Evolutionary conservation across 2,888 invertebrate species (phyloP).

Genomic region (Andrena marginata): DNA sequence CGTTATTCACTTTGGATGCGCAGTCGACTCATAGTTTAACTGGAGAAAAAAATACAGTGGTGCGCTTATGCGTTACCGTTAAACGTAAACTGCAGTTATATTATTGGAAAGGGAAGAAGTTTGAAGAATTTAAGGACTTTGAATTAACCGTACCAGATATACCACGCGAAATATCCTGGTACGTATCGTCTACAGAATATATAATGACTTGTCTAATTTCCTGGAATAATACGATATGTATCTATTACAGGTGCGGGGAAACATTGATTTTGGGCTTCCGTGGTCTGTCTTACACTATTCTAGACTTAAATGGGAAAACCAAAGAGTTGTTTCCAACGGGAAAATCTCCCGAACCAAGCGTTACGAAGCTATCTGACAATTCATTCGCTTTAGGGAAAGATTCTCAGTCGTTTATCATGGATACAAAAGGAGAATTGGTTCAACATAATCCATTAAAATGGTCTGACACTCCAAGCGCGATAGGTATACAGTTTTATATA

Average conservation of each 20-base stretch:
- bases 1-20: slow-evolving; percentile 93
- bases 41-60: slow-evolving; percentile 91
- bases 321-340: slow-evolving; percentile 95
- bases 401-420: slow-evolving; percentile 94
- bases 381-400: slow-evolving; percentile 95
- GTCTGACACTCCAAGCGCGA: slow-evolving; percentile 91
- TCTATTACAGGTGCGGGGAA: slow-evolving; percentile 79
- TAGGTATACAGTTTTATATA: slow-evolving; percentile 86
- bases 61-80: slow-evolving; percentile 95
- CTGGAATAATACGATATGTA: not conserved
- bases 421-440: slow-evolving; percentile 90
- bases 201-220: not conserved
- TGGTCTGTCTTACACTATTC: slow-evolving; percentile 81
- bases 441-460: slow-evolving; percentile 92
- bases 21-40: slow-evolving; percentile 88
- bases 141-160: slow-evolving; percentile 86
- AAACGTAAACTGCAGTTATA: slow-evolving; percentile 94
- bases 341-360: slow-evolving; percentile 92
- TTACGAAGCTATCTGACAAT: slow-evolving; percentile 91
- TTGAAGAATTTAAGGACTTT: slow-evolving; percentile 88
- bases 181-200: slow-evolving; percentile 9
- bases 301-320: slow-evolving; percentile 87
- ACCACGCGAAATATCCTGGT: slow-evolving; percentile 84
- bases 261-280: slow-evolving; percentile 82
- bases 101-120: slow-evolving; percentile 95